Base-by-base conservation (phyloP, 2,888 invertebrate species). In the Hirudinaria manillensis region DNA sequence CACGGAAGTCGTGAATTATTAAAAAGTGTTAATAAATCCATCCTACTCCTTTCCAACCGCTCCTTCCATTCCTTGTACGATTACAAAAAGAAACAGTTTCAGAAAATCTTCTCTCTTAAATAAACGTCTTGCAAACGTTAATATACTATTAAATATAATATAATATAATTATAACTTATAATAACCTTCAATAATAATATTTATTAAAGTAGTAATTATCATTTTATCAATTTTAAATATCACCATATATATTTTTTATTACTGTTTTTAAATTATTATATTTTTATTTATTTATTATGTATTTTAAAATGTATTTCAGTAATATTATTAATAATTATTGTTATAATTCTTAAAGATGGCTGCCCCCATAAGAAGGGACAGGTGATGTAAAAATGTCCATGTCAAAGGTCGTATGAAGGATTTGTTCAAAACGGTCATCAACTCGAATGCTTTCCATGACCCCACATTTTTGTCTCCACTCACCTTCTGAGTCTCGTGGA, bases 391-490 rank as follows among this genome's bases (percentile, higher is more conserved):
- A 61, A 61, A 61, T 61, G 24, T 61, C 29, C 2, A n/a, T 61
- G 61, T 61, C 29, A 61, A 61, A 61, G 61, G 61, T 61, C 24
- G 24, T 29, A 61, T 13, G 24, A 61, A 27, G 24, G 29, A 61
- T 24, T 27, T 27, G 7, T 61, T 61, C 61, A 24, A 27, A 29
- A 27, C 29, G 61, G 7, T 27, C 61, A 61, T 61, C 61, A 61
- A 29, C 61, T 61, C 61, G 61, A 61, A 61, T 61, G 61, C 61
- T 61, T 61, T 61, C n/a, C 61, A 21, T 61, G 61, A 61, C 61
- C 61, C 29, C 45, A 27, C 61, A 27, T 29, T 29, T 29, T 61
- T 61, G 61, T 10, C 61, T 7, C 29, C 61, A 29, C 61, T 61
- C 24, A 61, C 61, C 61, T 24, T n/a, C n/a, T 16, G 61, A 61